Conservation (phyloP, 2,113 vertebrate genomes). For the Orycteropus afer region DNA sequence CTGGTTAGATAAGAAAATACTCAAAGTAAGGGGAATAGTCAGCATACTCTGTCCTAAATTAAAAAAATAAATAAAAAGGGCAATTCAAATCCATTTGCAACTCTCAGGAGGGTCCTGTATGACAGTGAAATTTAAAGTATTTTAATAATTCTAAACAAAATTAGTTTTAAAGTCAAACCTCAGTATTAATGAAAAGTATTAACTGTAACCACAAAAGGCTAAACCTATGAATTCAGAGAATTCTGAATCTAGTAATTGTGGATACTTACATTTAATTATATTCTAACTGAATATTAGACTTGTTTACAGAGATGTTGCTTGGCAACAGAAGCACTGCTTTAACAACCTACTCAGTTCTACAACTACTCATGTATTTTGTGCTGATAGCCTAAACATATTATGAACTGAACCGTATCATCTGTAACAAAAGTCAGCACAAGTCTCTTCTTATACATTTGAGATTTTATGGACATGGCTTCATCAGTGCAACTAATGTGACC, state of each 20-base stretch:
- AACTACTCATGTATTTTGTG: neutral
- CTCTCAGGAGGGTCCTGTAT: neutral
- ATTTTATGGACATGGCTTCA: neutral
- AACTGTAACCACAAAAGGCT: slow-evolving; percentile 15
- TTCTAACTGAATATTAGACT: slow-evolving; percentile 4
- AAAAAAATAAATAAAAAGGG: neutral
- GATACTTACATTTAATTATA: slow-evolving; percentile 7
- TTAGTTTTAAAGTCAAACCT: slow-evolving; percentile 42
- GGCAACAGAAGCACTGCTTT: slow-evolving; percentile 63
- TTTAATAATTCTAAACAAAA: slow-evolving; percentile 52
- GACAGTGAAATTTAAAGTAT: slow-evolving; percentile 23
- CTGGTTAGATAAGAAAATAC: slow-evolving; percentile 44
- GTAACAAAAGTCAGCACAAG: neutral
- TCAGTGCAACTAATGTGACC: neutral
- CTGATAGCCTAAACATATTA: neutral
- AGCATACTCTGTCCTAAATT: neutral
- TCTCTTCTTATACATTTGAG: neutral
- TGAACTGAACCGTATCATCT: neutral
- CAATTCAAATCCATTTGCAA: slow-evolving; percentile 46
- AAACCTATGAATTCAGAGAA: slow-evolving; percentile 25
- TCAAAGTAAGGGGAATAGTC: neutral
- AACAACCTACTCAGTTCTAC: slow-evolving; percentile 34
- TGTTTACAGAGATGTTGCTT: slow-evolving; percentile 74
- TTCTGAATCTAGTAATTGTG: slow-evolving; percentile 19
- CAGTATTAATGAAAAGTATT: neutral